These are phyloP conservation scores for Pipra filicauda DNA, from an alignment of 2,113 vertebrate species.

Conservation along the genomic window DNA sequence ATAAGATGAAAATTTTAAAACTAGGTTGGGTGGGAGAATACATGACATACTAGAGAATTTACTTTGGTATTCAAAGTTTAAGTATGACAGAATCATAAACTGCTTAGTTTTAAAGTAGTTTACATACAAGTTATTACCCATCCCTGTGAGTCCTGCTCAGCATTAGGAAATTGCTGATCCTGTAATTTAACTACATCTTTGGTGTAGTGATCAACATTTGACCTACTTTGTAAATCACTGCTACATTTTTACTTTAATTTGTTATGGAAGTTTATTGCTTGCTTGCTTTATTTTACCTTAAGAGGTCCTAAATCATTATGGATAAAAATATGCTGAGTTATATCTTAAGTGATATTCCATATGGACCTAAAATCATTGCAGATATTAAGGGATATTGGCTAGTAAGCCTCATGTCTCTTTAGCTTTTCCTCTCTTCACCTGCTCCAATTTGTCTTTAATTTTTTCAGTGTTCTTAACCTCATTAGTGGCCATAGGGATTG, in stretches of 20 bases:
- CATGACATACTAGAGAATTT: neutral
- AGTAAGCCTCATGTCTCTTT: neutral
- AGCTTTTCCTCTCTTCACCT: neutral
- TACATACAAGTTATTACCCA: neutral
- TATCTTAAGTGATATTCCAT: neutral
- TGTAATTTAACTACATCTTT: neutral
- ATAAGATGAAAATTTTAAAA: neutral
- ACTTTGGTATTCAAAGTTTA: neutral
- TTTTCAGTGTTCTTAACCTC: neutral
- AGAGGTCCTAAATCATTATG: neutral
- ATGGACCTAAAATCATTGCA: neutral
- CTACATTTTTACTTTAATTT: neutral
- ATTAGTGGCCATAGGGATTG: neutral
- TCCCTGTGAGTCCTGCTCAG: neutral
- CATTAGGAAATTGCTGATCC: neutral
- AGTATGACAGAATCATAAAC: neutral
- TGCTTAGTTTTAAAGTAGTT: neutral
- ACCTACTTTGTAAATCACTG: neutral
- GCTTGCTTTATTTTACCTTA: neutral
- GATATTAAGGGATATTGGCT: neutral
- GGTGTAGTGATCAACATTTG: neutral
- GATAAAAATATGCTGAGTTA: neutral
- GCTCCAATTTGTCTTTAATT: neutral
- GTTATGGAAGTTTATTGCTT: neutral
- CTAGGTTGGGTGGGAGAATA: neutral